A percentile compares a stretch with the other conserved stretches of the same genome.
These are phyloP conservation scores for Psittacus erithacus DNA, from an alignment of 2,113 vertebrate species.

Conservation along the genomic window DNA sequence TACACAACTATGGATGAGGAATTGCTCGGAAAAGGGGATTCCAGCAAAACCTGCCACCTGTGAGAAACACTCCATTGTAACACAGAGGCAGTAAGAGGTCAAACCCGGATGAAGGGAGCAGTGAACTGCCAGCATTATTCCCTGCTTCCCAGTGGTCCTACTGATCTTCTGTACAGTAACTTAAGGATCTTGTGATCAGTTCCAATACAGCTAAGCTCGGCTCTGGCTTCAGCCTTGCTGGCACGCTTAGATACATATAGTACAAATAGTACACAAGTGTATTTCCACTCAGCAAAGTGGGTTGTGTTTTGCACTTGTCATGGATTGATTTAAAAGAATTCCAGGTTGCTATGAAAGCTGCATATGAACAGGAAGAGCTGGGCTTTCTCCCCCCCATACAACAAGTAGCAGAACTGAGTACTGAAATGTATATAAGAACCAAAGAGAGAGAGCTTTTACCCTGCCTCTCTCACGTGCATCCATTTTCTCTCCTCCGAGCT, in stretches of 20 bases:
- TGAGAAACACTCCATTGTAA: not conserved
- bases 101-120: not conserved
- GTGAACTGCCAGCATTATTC: not conserved
- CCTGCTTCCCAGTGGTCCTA: not conserved
- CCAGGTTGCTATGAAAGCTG: not conserved
- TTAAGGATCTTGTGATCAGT: not conserved
- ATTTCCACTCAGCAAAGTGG: not conserved
- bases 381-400: too few species aligned
- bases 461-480: not conserved
- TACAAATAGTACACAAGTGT: not conserved
- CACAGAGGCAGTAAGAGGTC: not conserved
- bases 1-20: not conserved
- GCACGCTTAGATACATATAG: not conserved
- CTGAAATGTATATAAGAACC: not conserved
- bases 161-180: not conserved
- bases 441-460: not conserved
- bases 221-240: not conserved
- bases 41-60: not conserved
- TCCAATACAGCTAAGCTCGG: not conserved
- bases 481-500: not conserved
- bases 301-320: not conserved
- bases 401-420: not conserved
- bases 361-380: not conserved
- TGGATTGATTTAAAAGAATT: not conserved
- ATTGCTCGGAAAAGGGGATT: not conserved